Evolutionary conservation across 2,888 invertebrate species (phyloP).

Genomic region (Fragum whitleyi): DNA sequence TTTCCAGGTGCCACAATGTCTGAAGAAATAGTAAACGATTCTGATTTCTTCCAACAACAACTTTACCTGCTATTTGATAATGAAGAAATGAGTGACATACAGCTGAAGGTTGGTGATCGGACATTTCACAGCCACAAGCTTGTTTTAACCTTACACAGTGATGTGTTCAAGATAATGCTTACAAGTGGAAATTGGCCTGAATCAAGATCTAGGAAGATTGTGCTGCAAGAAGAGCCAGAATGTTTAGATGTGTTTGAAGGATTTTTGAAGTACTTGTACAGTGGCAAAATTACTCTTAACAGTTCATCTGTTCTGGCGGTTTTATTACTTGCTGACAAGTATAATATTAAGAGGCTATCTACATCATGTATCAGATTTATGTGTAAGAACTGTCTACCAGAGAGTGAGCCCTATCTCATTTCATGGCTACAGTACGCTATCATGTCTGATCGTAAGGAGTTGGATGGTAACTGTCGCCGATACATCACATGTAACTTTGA

Average conservation of each 20-base stretch:
- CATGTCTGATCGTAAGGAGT: slow-evolving; percentile 91
- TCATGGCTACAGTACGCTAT: slow-evolving; percentile 96
- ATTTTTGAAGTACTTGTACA: slow-evolving; percentile 96
- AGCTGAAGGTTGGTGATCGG: slow-evolving; percentile 92
- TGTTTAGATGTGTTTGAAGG: slow-evolving; percentile 94
- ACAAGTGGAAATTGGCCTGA: slow-evolving; percentile 98
- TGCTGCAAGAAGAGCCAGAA: slow-evolving; percentile 93
- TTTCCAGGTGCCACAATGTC: slow-evolving; percentile 37
- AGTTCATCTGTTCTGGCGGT: slow-evolving; percentile 94
- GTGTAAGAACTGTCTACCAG: slow-evolving; percentile 94
- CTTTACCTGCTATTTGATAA: slow-evolving; percentile 70
- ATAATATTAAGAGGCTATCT: slow-evolving; percentile 96
- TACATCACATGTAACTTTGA: slow-evolving; percentile 95
- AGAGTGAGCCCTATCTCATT: slow-evolving; percentile 92
- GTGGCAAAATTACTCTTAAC: slow-evolving; percentile 92
- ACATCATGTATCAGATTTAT: slow-evolving; percentile 94
- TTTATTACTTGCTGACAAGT: slow-evolving; percentile 96
- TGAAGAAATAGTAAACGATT: slow-evolving; percentile 46
- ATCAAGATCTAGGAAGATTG: slow-evolving; percentile 93
- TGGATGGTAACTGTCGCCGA: slow-evolving; percentile 85
- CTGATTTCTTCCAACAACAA: slow-evolving; percentile 51
- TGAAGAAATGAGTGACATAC: slow-evolving; percentile 93
- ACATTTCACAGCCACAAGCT: slow-evolving; percentile 95
- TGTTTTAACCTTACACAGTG: slow-evolving; percentile 96
- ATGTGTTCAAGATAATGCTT: slow-evolving; percentile 97